Base-by-base conservation (phyloP, 2,113 vertebrate genomes). In the Echinops telfairi region DNA sequence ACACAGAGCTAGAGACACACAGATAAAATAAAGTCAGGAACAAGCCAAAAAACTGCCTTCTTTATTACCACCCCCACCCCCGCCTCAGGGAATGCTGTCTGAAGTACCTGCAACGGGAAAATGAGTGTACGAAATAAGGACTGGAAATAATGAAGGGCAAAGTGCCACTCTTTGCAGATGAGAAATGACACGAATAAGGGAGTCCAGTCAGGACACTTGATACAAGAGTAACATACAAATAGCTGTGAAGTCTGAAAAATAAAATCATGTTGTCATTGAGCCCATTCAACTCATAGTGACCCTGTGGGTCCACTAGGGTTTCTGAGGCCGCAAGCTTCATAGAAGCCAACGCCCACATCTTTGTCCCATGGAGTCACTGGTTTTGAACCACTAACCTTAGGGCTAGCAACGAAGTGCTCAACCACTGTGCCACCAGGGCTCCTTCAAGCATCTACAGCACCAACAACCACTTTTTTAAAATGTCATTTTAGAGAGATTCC, bases 161-260 rank as follows among this genome's bases (percentile, higher is more conserved):
- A 40, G 60, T 4, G 43, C 29, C 29, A 58, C 14, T 77, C 40
- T 68, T 75, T 73, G 40, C 79, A 85, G 62, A 66, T 60, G 22
- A 47, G 31, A 79, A 64, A n/a, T 53, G 83, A 77, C 17, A 70
- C 43, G 47, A 68, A 60, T 33, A 23, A 43, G 23, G 58, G 25
- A 79, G 20, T 58, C 38, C 64, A 40, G 20, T 53, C 73, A 70
- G 43, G 82, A 86, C 12, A 2, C 81, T 33, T 53, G 3, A 70
- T 31, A 60, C 47, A 90, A 87, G 40, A 27, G 29, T 47, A 92
- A 90, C 23, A 77, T 77, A 58, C 43, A 81, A 71, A 87, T 11
- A 92, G 40, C 73, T 38, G 75, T 33, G n/a, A 68, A 68, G 9
- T 53, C 14, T 62, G 22, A 62, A 31, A 68, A 31, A 33, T 16